Evolutionary conservation across 2,113 vertebrate genomes (phyloP), one percentile per base, ranked within the genome.

Genomic region (Taxidea taxus): DNA sequence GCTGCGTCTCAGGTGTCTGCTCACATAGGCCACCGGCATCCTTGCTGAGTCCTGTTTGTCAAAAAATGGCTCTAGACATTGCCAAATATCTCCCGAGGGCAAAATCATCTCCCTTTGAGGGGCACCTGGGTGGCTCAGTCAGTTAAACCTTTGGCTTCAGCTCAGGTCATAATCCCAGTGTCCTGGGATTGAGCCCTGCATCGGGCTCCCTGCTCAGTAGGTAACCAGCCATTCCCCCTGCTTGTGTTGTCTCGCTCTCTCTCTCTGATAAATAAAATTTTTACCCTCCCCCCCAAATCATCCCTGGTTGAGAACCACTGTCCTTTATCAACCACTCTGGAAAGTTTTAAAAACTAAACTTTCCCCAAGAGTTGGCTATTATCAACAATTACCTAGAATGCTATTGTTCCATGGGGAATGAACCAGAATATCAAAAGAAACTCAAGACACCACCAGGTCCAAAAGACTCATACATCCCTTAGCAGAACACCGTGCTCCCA

Each of bases 1-100:
- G 31, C 6, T 3, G 4, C 8, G 0, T 49, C 51, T 34, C 44
- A 70, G 23, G 16, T 20, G 1, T 29, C 39, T 10, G 20, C 39
- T 62, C 81, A 29, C 72, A 47, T 3, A 89, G 27, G 20, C 16
- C 87, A 74, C 4, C 2, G 60, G 29, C 42, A 51, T 9, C 10
- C 23, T 11, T 72, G 15, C 31, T 88, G 31, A n/a, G 29, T 78
- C 13, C 25, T 16, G 9, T 16, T 13, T 15, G 31, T 29, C 47
- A 23, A 1, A 58, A 58, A 29, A 21, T 5, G 3, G 64, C 44
- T 34, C 47, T 47, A 49, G 49, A n/a, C 15, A 9, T 39, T 75
- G 37, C 29, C 31, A 60, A 31, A 66, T 37, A 23, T 37, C 16
- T 51, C 34, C 37, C 4, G 15, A 44, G 18, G 4, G 23, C 49